Evolutionary conservation across 2,888 invertebrate species (phyloP).

Genomic region (Dasysyrphus albostriatus): DNA sequence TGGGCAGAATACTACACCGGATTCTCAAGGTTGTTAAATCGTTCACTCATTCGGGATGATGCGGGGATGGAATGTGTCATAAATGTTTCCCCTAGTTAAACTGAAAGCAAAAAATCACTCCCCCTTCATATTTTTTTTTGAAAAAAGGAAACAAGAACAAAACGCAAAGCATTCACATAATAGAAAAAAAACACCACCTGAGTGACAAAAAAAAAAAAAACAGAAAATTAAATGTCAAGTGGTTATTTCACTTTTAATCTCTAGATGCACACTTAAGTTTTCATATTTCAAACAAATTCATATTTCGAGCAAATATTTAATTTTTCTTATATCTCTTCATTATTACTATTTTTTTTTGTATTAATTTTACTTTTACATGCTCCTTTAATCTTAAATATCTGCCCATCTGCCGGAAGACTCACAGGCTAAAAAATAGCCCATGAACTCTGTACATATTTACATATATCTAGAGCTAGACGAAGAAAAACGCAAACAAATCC

Average conservation of each 20-base stretch:
- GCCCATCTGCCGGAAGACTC: neutral
- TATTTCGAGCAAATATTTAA: slow-evolving; percentile 60
- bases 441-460: slow-evolving; percentile 17
- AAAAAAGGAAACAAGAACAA: slow-evolving; percentile 1
- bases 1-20: neutral
- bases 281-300: slow-evolving; percentile 40
- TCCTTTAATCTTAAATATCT: slow-evolving; percentile 44
- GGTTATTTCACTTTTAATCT: slow-evolving; percentile 49
- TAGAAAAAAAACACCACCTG: slow-evolving; percentile 23
- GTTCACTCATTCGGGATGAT: slow-evolving; percentile 44
- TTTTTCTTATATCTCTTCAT: slow-evolving; percentile 26
- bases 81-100: slow-evolving; percentile 23
- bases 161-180: slow-evolving; percentile 2
- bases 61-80: slow-evolving; percentile 9
- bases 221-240: slow-evolving; percentile 66
- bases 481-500: slow-evolving; percentile 61
- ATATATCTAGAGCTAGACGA: neutral
- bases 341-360: slow-evolving; percentile 16
- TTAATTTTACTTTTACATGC: slow-evolving; percentile 49
- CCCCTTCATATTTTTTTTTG: neutral
- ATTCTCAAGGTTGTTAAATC: slow-evolving; percentile 68
- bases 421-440: neutral
- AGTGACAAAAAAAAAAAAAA: slow-evolving; percentile 45
- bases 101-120: slow-evolving; percentile 8
- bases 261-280: neutral